Percentiles rank a stretch among this genome's conserved stretches.
Conservation (phyloP, 2,797 vertebrate species). For the Trichosurus vulpecula region DNA sequence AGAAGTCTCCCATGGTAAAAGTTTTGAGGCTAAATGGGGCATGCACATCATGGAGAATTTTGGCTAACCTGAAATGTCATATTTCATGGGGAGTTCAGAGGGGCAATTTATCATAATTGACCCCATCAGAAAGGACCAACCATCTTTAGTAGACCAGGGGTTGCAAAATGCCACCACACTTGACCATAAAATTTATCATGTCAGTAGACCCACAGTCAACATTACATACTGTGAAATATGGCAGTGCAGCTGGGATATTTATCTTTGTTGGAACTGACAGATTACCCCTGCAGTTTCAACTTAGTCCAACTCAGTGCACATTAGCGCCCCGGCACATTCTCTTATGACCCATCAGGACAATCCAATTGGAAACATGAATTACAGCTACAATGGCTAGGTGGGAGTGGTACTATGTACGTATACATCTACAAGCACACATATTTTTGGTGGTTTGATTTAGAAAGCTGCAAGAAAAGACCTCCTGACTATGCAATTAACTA, state of each 20-base stretch:
- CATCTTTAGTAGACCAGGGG: slow-evolving; percentile 76
- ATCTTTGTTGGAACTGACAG: slow-evolving; percentile 82
- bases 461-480: slow-evolving; percentile 14
- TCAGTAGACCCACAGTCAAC: slow-evolving; percentile 75
- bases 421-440: neutral
- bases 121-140: slow-evolving; percentile 79
- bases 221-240: slow-evolving; percentile 73
- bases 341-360: slow-evolving; percentile 74
- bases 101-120: slow-evolving; percentile 81
- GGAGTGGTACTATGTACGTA: neutral
- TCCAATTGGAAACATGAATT: slow-evolving; percentile 72
- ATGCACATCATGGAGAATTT: slow-evolving; percentile 56
- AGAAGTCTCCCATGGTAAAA: slow-evolving; percentile 50
- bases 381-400: slow-evolving; percentile 48
- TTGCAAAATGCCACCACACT: slow-evolving; percentile 80
- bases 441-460: neutral
- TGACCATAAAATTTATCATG: slow-evolving; percentile 84
- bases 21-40: slow-evolving; percentile 61
- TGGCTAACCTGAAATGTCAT: slow-evolving; percentile 74
- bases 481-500: neutral
- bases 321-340: slow-evolving; percentile 59
- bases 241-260: slow-evolving; percentile 75
- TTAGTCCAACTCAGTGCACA: slow-evolving; percentile 73
- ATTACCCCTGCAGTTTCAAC: slow-evolving; percentile 69
- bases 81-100: slow-evolving; percentile 77